Percentiles rank a stretch among this genome's conserved stretches.
phyloP scores from a whole-genome alignment of 2,888 invertebrate species.

The Netelia inedita region DNA sequence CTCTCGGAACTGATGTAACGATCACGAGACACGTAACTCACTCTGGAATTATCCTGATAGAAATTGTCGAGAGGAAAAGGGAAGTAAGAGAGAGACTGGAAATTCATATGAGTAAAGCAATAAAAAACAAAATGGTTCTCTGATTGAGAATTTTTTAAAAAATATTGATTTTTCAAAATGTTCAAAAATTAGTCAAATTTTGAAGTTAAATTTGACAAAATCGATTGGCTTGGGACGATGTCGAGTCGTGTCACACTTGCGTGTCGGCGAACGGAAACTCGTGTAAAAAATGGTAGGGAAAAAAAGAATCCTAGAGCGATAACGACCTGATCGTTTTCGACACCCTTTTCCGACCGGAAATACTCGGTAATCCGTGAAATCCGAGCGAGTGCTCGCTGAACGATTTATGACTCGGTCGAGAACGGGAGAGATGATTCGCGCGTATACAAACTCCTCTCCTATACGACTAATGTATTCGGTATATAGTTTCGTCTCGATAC shows the following conservation, averaged over 20 bases:
- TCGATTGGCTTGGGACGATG: too few relatives aligned
- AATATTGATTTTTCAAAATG: too few relatives aligned
- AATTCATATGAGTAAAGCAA: too few relatives aligned
- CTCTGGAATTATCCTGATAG: not conserved
- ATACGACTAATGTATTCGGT: not conserved
- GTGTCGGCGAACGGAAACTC: not conserved
- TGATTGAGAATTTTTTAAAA: too few relatives aligned
- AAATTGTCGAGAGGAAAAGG: too few relatives aligned
- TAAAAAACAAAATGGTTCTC: too few relatives aligned
- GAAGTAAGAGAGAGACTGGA: too few relatives aligned
- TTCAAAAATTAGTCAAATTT: too few relatives aligned
- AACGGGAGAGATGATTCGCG: conserved; percentile 4
- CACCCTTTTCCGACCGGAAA: conserved; percentile 19
- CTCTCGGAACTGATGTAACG: not conserved
- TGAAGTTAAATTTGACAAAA: too few relatives aligned
- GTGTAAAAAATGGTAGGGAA: not conserved
- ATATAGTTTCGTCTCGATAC: conserved; percentile 9
- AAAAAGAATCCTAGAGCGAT: conserved; percentile 13
- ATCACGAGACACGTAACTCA: not conserved
- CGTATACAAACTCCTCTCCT: not conserved
- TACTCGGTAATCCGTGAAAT: conserved; percentile 42
- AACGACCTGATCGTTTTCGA: conserved; percentile 29
- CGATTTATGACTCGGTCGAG: conserved; percentile 36
- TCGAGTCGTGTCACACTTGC: too few relatives aligned
- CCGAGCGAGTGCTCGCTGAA: not conserved